Conservation (phyloP, 1,140 invertebrate species). For the Bradynema listronoti region DNA sequence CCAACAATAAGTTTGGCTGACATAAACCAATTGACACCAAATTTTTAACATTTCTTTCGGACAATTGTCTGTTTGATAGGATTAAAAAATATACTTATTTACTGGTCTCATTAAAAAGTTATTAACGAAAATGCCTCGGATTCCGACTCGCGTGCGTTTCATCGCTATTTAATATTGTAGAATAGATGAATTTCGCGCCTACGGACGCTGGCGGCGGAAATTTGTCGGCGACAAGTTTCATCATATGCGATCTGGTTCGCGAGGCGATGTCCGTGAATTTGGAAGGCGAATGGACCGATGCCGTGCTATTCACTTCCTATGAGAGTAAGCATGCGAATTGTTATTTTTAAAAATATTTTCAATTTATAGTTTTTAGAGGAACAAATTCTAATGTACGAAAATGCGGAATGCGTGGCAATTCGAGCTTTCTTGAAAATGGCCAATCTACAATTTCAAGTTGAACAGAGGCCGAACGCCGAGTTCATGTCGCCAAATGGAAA, state of each 20-base stretch:
- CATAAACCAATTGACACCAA: too few species aligned
- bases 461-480: conserved; percentile 79
- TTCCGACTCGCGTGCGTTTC: too few species aligned
- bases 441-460: conserved; percentile 67
- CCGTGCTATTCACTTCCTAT: conserved; percentile 42
- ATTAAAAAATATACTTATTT: too few species aligned
- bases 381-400: conserved; percentile 52
- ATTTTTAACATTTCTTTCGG: too few species aligned
- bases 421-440: conserved; percentile 84
- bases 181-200: too few species aligned
- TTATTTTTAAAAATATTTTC: background rate
- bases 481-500: conserved; percentile 82
- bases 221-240: too few species aligned
- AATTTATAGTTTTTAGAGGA: conserved; percentile 36
- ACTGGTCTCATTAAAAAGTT: too few species aligned
- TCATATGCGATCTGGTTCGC: conserved; percentile 1
- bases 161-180: too few species aligned
- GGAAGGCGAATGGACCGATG: conserved; percentile 46
- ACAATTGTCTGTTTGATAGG: too few species aligned
- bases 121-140: too few species aligned
- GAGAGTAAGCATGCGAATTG: conserved; percentile 29
- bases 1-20: too few species aligned
- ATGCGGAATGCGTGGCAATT: conserved; percentile 49
- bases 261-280: conserved; percentile 13
- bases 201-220: too few species aligned